A percentile compares a stretch with the other conserved stretches of the same genome.
phyloP scores from a whole-genome alignment of 1,140 invertebrate genomes.

The Drosophila sproati region DNA sequence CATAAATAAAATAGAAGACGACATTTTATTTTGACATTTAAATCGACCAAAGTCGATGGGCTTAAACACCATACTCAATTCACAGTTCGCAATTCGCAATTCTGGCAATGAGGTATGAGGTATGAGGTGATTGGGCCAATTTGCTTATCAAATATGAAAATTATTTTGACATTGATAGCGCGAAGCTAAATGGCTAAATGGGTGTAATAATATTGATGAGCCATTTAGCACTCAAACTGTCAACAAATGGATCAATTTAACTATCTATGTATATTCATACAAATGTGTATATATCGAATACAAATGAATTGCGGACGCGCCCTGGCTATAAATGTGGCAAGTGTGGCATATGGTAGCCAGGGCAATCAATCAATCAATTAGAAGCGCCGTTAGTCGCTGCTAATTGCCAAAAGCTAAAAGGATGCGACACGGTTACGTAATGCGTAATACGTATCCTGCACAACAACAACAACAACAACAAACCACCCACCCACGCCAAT shows the following conservation, averaged over 20 bases:
- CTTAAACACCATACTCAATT: conserved; percentile 17
- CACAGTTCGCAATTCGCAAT: conserved; percentile 1
- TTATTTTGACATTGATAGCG: conserved; percentile 43
- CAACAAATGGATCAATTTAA: conserved; percentile 17
- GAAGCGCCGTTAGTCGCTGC: conserved; percentile 26
- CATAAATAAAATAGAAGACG: neutral
- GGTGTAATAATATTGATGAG: conserved; percentile 51
- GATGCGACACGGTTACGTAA: conserved; percentile 11
- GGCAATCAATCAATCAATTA: conserved; percentile 70
- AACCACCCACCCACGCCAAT: neutral
- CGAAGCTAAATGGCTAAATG: conserved; percentile 21
- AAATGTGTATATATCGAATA: neutral
- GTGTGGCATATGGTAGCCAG: conserved; percentile 3
- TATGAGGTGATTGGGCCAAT: conserved; percentile 26
- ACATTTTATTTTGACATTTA: conserved; percentile 9
- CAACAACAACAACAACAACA: no score
- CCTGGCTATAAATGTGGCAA: neutral
- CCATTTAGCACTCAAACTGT: conserved; percentile 33
- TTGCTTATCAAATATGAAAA: conserved; percentile 66
- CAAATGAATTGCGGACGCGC: neutral
- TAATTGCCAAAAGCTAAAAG: conserved; percentile 56
- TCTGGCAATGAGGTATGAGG: neutral
- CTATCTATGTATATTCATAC: neutral
- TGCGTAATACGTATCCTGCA: conserved; percentile 3
- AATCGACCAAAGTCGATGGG: conserved; percentile 1